phyloP scores from a whole-genome alignment of 2,797 vertebrate genomes.

The Smutsia temminckii region DNA sequence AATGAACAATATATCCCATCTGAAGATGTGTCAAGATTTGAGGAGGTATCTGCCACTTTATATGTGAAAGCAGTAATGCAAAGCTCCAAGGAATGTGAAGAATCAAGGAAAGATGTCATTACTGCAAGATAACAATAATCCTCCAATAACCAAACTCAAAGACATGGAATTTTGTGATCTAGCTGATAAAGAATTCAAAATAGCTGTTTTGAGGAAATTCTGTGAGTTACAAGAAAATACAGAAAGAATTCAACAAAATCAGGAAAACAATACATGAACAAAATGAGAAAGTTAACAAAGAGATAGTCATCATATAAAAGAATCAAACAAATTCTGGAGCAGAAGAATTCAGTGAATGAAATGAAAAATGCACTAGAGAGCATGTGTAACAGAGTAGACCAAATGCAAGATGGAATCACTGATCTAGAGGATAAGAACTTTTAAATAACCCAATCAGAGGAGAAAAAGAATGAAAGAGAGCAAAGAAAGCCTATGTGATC shows the following conservation, averaged over 20 bases:
- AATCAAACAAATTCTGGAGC: not conserved
- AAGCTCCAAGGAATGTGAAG: not conserved
- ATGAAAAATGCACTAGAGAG: not conserved
- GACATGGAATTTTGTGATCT: not conserved
- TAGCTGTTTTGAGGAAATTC: not conserved
- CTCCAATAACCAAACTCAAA: not conserved
- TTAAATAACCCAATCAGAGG: not conserved
- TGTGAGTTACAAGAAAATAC: not conserved
- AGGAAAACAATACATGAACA: not conserved
- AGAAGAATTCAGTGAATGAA: not conserved
- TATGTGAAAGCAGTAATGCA: not conserved
- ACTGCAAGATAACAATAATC: not conserved
- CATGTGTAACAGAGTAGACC: not conserved
- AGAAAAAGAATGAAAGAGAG: not conserved
- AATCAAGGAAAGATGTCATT: not conserved
- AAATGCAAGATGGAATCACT: not conserved
- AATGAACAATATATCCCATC: not conserved
- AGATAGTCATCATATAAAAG: not conserved
- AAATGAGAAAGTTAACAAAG: not conserved
- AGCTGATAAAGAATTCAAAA: not conserved
- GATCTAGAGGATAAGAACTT: not conserved
- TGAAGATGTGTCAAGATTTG: not conserved
- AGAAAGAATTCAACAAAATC: not conserved
- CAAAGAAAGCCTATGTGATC: not conserved
- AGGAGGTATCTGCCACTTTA: not conserved